These are phyloP conservation scores for Linnaemya tessellans DNA, from an alignment of 2,888 invertebrate genomes.

Conservation along the genomic window DNA sequence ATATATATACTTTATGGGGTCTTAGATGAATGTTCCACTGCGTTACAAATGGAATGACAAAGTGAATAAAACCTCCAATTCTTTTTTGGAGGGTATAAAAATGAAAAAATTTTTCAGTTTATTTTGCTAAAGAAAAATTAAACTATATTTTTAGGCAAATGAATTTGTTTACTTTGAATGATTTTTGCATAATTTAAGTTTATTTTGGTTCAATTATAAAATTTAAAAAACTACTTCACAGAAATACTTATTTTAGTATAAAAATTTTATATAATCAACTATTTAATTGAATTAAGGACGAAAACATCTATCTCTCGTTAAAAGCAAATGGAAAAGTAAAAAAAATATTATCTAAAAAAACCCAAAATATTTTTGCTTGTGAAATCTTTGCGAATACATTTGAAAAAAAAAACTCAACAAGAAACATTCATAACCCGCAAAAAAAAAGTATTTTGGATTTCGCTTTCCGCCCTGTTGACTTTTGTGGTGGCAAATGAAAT, in stretches of 20 bases:
- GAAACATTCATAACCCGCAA: background rate
- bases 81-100: too few relatives aligned
- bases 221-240: background rate
- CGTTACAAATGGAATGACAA: too few relatives aligned
- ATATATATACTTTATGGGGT: too few relatives aligned
- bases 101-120: too few relatives aligned
- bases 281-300: slow-evolving; percentile 8
- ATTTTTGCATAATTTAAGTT: too few relatives aligned
- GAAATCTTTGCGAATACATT: background rate
- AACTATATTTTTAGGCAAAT: too few relatives aligned
- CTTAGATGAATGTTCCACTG: too few relatives aligned
- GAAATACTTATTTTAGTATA: background rate
- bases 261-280: slow-evolving; percentile 1
- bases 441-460: slow-evolving; percentile 6
- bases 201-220: too few relatives aligned
- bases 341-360: background rate
- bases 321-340: background rate
- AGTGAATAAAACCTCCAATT: too few relatives aligned
- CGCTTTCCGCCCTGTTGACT: slow-evolving; percentile 24
- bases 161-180: too few relatives aligned
- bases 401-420: background rate
- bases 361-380: background rate
- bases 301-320: background rate
- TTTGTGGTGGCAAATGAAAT: slow-evolving; percentile 24
- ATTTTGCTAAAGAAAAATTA: too few relatives aligned